Evolutionary conservation across 2,888 invertebrate genomes (phyloP).

Genomic region (Polymixis lichenea): DNA sequence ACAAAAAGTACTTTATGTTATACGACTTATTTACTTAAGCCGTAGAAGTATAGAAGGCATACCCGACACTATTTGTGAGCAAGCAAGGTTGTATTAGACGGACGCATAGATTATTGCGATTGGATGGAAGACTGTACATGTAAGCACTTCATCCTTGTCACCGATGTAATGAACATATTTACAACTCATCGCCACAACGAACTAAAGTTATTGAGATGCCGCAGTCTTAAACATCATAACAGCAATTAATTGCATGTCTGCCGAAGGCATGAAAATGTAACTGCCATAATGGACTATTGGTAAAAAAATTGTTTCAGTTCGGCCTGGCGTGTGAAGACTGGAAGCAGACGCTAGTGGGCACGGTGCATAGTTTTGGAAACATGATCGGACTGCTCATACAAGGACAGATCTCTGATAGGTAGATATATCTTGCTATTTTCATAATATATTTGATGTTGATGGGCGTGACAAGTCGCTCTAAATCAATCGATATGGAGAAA

Average conservation of each 20-base stretch:
- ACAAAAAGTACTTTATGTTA: not conserved
- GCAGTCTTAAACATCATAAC: conserved; percentile 23
- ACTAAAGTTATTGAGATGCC: conserved; percentile 34
- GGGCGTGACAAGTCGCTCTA: not conserved
- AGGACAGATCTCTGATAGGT: conserved; percentile 88
- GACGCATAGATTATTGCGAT: conserved; percentile 8
- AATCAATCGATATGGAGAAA: not conserved
- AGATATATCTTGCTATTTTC: not conserved
- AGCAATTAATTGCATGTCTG: conserved; percentile 9
- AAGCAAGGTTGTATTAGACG: conserved; percentile 9
- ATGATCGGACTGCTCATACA: conserved; percentile 85
- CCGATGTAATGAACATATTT: not conserved
- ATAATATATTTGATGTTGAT: not conserved
- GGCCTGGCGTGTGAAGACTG: conserved; percentile 85
- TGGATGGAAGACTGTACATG: conserved; percentile 16
- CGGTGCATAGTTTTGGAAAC: conserved; percentile 84
- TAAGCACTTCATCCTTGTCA: conserved; percentile 9
- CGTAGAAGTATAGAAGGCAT: not conserved
- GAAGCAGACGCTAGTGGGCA: conserved; percentile 86
- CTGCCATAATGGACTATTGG: not conserved
- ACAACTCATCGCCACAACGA: conserved; percentile 8
- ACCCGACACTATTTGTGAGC: conserved; percentile 13
- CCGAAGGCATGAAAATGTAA: conserved; percentile 12
- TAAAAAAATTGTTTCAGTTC: conserved; percentile 75
- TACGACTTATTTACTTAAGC: not conserved